Base-by-base conservation (phyloP, 1,140 invertebrate genomes). In the Mamestra configurata region DNA sequence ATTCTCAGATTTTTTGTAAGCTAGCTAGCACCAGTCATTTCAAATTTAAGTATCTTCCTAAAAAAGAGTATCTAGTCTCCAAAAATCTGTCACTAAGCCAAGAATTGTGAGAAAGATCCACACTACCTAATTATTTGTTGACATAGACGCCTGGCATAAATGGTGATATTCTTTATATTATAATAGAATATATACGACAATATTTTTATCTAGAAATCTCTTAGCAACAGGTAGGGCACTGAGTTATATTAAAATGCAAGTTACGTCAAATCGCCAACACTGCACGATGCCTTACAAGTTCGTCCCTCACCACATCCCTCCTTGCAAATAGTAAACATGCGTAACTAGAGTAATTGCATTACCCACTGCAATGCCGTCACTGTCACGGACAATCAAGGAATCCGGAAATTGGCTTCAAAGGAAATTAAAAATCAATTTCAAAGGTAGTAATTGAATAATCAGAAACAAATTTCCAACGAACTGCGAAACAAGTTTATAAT, bases 281-380 rank as follows among this genome's bases (percentile, higher is more conserved):
- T 68, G 72, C 76, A 77, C 37, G 82, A 86, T 84, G 55, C 84
- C 88, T 53, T 51, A 82, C 82, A 86, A 84, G 79, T 83, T 71
- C 79, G 40, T 76, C 73, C 83, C 46, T 55, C 57, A n/a, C 77
- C 80, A 66, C 83, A 83, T 84, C 82, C 82, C 85, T 79, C 64
- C 46, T 83, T 83, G 37, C 75, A 87, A 77, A 84, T 79, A 76
- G 24, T 76, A 83, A 80, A 75, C 49, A 61, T 76, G 79, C 83
- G 82, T 83, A 84, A 84, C 80, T 77, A 49, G 61, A 51, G 72
- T 90, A 90, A 88, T 89, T 86, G 73, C 82, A 89, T 88, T 89
- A 89, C 53, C 40, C 77, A 70, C 71, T 79, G 66, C 73, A 79
- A 68, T 79, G 80, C 66, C 79, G 46, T 82, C 81, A 84, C 70